Conservation (phyloP, 1,140 invertebrate genomes). For the Bombyx mori region ASM3026992v2 NC_085119.1:9055501-9056000, state of each 20-base stretch:
- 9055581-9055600: conserved; percentile 91
- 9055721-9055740: too few relatives aligned
- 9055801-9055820: too few relatives aligned
- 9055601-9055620: conserved; percentile 95
- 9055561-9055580: conserved; percentile 93
- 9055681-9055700: too few relatives aligned
- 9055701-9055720: too few relatives aligned
- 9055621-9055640: conserved; percentile 91
- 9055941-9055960: conserved; percentile 92
- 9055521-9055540: conserved; percentile 97
- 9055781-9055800: too few relatives aligned
- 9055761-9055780: too few relatives aligned
- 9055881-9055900: neutral
- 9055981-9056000: conserved; percentile 92
- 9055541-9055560: conserved; percentile 96
- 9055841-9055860: too few relatives aligned
- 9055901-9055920: neutral
- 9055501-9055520: conserved; percentile 98
- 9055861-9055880: neutral
- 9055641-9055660: conserved; percentile 74
- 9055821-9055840: too few relatives aligned
- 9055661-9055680: neutral
- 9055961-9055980: conserved; percentile 95
- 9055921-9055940: conserved; percentile 1
- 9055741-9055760: too few relatives aligned